A percentile compares a stretch with the other conserved stretches of the same genome.
phyloP scores from a whole-genome alignment of 2,888 invertebrate genomes.

The Oithona nana region DNA sequence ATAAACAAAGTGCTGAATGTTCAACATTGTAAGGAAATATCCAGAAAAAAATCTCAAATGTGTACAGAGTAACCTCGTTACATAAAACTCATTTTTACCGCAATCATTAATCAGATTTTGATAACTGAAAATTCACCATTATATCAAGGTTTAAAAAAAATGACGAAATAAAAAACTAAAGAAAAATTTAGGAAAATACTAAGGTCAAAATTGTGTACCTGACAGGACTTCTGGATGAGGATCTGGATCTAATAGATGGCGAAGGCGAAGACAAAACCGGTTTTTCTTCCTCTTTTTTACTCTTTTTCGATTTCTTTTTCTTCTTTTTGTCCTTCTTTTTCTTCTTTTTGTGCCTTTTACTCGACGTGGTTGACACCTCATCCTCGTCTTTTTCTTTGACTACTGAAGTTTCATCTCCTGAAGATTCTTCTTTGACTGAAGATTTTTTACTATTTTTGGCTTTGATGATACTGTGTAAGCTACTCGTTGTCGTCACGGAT shows the following conservation, averaged over 20 bases:
- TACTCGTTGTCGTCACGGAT: background rate
- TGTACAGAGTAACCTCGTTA: no score
- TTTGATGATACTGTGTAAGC: constrained; percentile 7
- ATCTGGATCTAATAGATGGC: background rate
- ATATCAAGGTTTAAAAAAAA: no score
- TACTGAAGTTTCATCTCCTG: background rate
- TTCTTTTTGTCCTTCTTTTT: constrained; percentile 15
- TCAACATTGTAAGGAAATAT: no score
- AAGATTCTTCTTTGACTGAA: background rate
- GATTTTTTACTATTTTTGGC: constrained; percentile 1
- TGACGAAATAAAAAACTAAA: no score
- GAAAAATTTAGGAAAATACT: no score
- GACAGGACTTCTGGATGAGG: background rate
- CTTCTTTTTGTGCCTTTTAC: background rate
- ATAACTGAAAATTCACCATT: no score
- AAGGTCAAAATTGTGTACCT: no score
- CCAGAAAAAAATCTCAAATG: no score
- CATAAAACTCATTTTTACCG: no score
- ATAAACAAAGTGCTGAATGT: no score
- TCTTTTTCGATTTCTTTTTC: constrained; percentile 16
- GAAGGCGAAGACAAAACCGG: background rate
- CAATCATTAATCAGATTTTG: no score
- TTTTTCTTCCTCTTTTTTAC: background rate
- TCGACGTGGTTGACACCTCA: background rate
- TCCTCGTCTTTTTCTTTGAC: background rate